Conservation (phyloP, 2,797 vertebrate species). For the Platyrinchus mystaceus region DNA sequence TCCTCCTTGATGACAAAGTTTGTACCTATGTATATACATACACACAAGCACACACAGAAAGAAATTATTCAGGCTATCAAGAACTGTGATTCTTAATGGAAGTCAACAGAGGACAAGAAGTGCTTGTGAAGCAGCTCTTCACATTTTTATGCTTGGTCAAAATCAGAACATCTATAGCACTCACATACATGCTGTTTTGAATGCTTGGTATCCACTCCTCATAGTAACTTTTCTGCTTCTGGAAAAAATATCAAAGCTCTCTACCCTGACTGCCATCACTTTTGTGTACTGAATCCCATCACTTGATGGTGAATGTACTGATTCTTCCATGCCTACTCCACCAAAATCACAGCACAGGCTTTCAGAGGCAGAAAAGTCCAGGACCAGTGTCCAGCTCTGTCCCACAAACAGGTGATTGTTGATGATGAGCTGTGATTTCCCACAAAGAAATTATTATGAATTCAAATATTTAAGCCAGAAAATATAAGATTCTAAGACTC, state of each 20-base stretch:
- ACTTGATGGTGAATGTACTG: not conserved
- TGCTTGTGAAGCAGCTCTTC: slow-evolving; percentile 13
- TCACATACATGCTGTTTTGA: not conserved
- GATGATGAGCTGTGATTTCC: not conserved
- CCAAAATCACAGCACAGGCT: not conserved
- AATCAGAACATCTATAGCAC: not conserved
- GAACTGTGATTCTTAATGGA: not conserved
- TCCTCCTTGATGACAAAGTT: not conserved
- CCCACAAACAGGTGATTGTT: not conserved
- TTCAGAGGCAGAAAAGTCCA: not conserved
- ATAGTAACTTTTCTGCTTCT: not conserved
- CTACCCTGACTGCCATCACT: not conserved
- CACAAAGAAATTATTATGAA: not conserved
- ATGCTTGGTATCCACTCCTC: not conserved
- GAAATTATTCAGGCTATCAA: not conserved
- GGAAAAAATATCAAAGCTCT: not conserved
- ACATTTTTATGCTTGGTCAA: not conserved
- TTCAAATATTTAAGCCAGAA: not conserved
- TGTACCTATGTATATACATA: not conserved
- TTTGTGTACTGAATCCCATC: not conserved
- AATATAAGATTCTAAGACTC: not conserved
- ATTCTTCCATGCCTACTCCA: not conserved
- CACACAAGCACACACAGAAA: not conserved
- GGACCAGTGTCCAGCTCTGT: not conserved
- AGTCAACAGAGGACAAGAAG: not conserved